Conservation (phyloP, 2,888 invertebrate species). For the Orchesellides sinensis region DNA sequence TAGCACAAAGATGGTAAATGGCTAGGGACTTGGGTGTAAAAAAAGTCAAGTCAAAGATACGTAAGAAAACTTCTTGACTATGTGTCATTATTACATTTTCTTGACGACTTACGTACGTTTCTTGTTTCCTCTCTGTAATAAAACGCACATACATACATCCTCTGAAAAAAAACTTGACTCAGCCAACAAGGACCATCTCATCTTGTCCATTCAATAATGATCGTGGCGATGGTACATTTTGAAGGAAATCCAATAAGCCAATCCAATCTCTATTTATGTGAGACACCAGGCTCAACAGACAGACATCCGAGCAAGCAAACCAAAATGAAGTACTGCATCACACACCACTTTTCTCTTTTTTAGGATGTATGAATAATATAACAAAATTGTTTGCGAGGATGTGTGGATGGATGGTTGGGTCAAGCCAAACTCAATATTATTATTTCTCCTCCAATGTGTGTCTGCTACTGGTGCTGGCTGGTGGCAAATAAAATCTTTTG, state of each 20-base stretch:
- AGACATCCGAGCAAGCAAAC: not conserved
- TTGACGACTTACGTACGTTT: not conserved
- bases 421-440: not conserved
- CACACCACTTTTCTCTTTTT: no score
- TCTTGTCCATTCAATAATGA: slow-evolving; percentile 21
- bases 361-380: not conserved
- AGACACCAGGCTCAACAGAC: not conserved
- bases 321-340: slow-evolving; percentile 33
- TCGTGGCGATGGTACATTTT: slow-evolving; percentile 18
- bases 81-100: not conserved
- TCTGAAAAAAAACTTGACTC: slow-evolving; percentile 1
- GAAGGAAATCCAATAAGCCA: slow-evolving; percentile 52
- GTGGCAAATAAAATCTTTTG: not conserved
- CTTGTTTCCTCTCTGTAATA: not conserved
- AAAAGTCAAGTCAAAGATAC: no score
- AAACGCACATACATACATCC: no score
- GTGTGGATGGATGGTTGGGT: slow-evolving; percentile 5
- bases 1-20: no score
- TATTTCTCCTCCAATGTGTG: no score
- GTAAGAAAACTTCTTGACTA: no score
- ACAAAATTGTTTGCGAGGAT: not conserved
- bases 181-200: not conserved
- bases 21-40: no score
- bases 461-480: no score
- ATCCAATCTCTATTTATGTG: slow-evolving; percentile 59